Evolutionary conservation across 2,797 vertebrate species (phyloP).

Genomic region (Myotis planiceps): DNA sequence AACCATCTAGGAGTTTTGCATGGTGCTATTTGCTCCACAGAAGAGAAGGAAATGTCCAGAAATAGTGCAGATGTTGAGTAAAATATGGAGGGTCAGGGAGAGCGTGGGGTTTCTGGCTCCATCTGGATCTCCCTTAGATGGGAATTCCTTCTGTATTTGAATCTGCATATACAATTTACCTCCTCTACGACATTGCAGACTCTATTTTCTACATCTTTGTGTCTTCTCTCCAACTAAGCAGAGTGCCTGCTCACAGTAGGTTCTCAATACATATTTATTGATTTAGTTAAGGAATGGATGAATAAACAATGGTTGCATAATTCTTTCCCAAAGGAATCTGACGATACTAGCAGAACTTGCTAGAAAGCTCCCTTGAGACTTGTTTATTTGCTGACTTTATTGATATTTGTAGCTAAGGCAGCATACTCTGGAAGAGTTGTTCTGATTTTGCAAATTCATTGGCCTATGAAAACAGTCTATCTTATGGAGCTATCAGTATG

Average conservation of each 20-base stretch:
- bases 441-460: conserved; percentile 61
- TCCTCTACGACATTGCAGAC: neutral
- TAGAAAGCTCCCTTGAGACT: conserved; percentile 49
- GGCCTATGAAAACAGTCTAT: conserved; percentile 24
- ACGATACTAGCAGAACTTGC: conserved; percentile 15
- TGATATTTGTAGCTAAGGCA: conserved; percentile 46
- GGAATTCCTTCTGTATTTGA: neutral
- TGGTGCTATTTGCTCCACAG: neutral
- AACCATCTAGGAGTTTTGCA: neutral
- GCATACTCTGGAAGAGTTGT: conserved; percentile 18
- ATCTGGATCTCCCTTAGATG: neutral
- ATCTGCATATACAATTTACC: neutral
- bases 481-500: neutral
- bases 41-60: neutral
- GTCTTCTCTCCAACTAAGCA: neutral
- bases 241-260: neutral
- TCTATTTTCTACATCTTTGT: neutral
- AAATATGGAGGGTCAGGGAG: accelerated
- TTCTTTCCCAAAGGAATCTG: conserved; percentile 45
- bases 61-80: neutral
- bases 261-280: conserved; percentile 44
- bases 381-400: conserved; percentile 64
- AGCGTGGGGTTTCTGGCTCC: neutral
- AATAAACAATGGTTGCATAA: conserved; percentile 32
- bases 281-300: conserved; percentile 39